These are phyloP conservation scores for Clarias gariepinus DNA, from an alignment of 2,113 vertebrate genomes.

Conservation along the genomic window DNA sequence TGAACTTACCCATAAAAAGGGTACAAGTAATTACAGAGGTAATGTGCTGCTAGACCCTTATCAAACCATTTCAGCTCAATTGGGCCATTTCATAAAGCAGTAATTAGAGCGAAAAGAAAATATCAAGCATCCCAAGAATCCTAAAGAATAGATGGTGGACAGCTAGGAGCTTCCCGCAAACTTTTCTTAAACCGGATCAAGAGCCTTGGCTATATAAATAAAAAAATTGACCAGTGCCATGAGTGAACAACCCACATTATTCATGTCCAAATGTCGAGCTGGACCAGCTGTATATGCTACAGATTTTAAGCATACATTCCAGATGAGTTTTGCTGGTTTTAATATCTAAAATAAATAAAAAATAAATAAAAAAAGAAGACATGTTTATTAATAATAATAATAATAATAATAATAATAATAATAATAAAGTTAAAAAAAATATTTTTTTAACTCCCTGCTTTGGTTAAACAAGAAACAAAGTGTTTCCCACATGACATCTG, in stretches of 20 bases:
- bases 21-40: constrained; percentile 73
- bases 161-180: constrained; percentile 44
- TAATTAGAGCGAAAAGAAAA: constrained; percentile 69
- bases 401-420: too few relatives aligned
- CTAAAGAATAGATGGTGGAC: constrained; percentile 35
- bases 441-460: background rate
- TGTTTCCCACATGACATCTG: background rate
- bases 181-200: constrained; percentile 49
- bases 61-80: constrained; percentile 65
- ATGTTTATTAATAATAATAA: background rate
- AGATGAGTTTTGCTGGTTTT: constrained; percentile 13
- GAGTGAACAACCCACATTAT: constrained; percentile 59
- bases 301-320: constrained; percentile 50
- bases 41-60: constrained; percentile 62
- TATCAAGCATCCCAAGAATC: constrained; percentile 67
- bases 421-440: too few relatives aligned
- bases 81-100: constrained; percentile 63
- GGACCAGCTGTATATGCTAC: constrained; percentile 61
- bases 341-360: constrained; percentile 23
- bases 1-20: constrained; percentile 62
- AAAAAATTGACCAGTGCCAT: constrained; percentile 60
- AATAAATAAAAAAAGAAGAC: background rate
- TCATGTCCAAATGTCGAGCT: constrained; percentile 50
- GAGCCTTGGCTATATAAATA: constrained; percentile 50
- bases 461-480: background rate